These are phyloP conservation scores for Ophion ventricosus DNA, from an alignment of 2,888 invertebrate species.

Conservation along the genomic window DNA sequence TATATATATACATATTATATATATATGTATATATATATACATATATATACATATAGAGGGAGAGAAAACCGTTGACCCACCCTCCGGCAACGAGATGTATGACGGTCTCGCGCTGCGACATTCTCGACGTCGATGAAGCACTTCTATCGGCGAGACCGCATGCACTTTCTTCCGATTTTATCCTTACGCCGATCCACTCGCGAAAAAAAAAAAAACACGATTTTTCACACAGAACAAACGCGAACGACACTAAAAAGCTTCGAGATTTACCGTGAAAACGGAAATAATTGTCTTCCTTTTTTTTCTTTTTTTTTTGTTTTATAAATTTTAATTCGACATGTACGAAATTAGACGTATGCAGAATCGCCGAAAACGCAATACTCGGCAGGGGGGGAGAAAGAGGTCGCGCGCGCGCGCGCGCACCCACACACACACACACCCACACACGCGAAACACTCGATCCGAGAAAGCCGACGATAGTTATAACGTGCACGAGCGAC, in stretches of 20 bases:
- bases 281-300: too few species aligned
- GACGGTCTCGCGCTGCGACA: slow-evolving; percentile 93
- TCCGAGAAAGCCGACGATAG: slow-evolving; percentile 28
- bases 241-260: slow-evolving; percentile 7
- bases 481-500: slow-evolving; percentile 64
- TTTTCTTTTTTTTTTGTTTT: slow-evolving; percentile 3
- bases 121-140: slow-evolving; percentile 83
- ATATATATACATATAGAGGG: not conserved
- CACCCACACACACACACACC: not conserved
- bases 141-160: slow-evolving; percentile 82
- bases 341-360: slow-evolving; percentile 14
- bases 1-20: too few species aligned
- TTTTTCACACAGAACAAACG: slow-evolving; percentile 33
- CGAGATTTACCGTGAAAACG: not conserved
- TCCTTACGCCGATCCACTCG: not conserved
- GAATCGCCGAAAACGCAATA: slow-evolving; percentile 46
- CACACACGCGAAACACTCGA: slow-evolving; percentile 30
- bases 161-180: slow-evolving; percentile 61
- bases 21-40: not conserved
- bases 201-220: slow-evolving; percentile 30
- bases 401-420: not conserved
- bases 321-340: not conserved
- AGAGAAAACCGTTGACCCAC: slow-evolving; percentile 86
- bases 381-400: too few species aligned
- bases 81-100: slow-evolving; percentile 98